Percentiles rank a stretch among this genome's conserved stretches.
Conservation (phyloP, 1,140 invertebrate genomes). For the Liolophura sinensis region DNA sequence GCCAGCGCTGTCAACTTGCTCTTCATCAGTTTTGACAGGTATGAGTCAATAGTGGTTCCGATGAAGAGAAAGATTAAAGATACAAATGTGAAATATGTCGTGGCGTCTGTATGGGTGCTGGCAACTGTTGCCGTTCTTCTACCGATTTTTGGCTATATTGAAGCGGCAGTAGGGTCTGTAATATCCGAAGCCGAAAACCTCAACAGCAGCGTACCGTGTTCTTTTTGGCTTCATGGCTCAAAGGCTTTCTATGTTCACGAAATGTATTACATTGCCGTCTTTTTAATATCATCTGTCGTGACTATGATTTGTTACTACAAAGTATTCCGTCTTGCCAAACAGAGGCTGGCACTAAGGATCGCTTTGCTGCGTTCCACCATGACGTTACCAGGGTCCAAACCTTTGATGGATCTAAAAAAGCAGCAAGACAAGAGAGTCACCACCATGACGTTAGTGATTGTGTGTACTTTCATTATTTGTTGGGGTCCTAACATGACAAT, state of each 20-base stretch:
- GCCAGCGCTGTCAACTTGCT: conserved; percentile 13
- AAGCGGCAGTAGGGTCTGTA: background rate
- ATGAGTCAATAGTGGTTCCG: conserved; percentile 8
- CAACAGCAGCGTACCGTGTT: background rate
- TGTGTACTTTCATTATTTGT: conserved; percentile 5
- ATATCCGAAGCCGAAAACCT: background rate
- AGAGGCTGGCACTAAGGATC: too few relatives aligned
- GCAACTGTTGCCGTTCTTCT: conserved; percentile 7
- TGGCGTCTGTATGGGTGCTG: conserved; percentile 8
- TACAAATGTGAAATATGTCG: background rate
- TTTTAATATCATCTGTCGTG: conserved; percentile 7
- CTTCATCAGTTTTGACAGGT: conserved; percentile 14
- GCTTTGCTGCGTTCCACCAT: too few relatives aligned
- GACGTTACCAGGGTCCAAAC: background rate
- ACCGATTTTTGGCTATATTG: conserved; percentile 10
- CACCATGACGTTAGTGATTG: conserved; percentile 9
- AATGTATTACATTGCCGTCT: conserved; percentile 10
- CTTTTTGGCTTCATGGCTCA: background rate
- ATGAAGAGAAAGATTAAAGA: background rate
- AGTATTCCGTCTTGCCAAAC: conserved; percentile 1
- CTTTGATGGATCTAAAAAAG: background rate
- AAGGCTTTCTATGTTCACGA: conserved; percentile 6
- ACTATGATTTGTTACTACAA: conserved; percentile 11
- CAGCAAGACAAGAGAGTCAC: background rate
- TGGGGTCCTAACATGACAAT: conserved; percentile 16